Conservation (phyloP, 2,113 vertebrate genomes). For the Willisornis vidua region DNA sequence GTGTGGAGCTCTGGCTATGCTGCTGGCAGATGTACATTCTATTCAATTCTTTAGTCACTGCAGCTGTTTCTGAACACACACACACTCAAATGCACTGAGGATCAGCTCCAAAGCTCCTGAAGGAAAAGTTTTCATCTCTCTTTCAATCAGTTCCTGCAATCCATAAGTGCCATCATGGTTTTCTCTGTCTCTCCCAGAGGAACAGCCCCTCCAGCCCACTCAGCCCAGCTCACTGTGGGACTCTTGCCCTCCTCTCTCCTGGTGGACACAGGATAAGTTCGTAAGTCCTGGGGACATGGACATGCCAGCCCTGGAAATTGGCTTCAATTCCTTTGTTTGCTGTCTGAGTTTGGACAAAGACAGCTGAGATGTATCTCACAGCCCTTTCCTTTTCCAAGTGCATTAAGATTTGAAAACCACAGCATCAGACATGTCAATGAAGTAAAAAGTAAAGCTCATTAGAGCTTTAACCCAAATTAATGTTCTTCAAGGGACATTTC, state of each 20-base stretch:
- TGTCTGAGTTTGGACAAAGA: rapidly evolving
- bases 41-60: background rate
- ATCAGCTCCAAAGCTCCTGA: background rate
- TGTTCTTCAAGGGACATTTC: background rate
- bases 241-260: rapidly evolving
- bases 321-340: background rate
- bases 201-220: background rate
- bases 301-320: too few species aligned
- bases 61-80: background rate
- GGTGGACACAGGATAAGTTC: too few species aligned
- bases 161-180: background rate
- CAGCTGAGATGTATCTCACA: background rate
- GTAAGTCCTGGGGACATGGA: rapidly evolving
- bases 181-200: background rate
- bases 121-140: background rate
- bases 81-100: background rate
- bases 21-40: background rate
- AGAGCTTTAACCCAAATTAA: background rate
- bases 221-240: background rate
- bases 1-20: background rate
- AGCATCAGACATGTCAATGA: background rate
- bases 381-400: background rate
- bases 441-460: background rate
- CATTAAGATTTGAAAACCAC: background rate
- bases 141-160: background rate